phyloP scores from a whole-genome alignment of 2,113 vertebrate species.

The Theristicus caerulescens region DNA sequence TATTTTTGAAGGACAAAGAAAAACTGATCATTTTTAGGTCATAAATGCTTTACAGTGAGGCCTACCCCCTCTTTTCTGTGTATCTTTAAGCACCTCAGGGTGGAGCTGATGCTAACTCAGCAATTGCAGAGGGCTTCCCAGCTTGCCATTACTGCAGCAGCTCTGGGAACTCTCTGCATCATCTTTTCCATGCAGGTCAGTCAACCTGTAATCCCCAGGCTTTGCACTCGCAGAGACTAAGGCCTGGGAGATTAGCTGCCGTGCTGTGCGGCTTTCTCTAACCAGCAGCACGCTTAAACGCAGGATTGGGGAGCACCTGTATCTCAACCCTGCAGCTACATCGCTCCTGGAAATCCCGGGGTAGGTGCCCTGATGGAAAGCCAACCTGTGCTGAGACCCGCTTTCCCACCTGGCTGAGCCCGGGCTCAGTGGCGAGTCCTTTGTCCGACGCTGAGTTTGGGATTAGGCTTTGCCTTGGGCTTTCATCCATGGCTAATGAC shows the following conservation, averaged over 20 bases:
- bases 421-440: accelerated
- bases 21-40: not conserved
- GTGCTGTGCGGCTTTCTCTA: not conserved
- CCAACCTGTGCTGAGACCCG: not conserved
- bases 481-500: not conserved
- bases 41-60: not conserved
- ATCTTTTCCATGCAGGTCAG: not conserved
- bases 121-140: not conserved
- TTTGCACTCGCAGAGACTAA: not conserved
- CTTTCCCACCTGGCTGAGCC: not conserved
- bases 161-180: not conserved
- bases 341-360: not conserved
- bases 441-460: accelerated
- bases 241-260: not conserved
- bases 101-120: not conserved
- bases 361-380: not conserved
- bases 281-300: accelerated
- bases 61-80: accelerated
- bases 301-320: not conserved
- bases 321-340: not conserved
- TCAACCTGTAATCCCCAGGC: not conserved
- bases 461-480: not conserved
- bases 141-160: not conserved
- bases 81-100: not conserved
- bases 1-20: not conserved